These are phyloP conservation scores for Urocynchramus pylzowi DNA, from an alignment of 2,113 vertebrate genomes.

Conservation along the genomic window DNA sequence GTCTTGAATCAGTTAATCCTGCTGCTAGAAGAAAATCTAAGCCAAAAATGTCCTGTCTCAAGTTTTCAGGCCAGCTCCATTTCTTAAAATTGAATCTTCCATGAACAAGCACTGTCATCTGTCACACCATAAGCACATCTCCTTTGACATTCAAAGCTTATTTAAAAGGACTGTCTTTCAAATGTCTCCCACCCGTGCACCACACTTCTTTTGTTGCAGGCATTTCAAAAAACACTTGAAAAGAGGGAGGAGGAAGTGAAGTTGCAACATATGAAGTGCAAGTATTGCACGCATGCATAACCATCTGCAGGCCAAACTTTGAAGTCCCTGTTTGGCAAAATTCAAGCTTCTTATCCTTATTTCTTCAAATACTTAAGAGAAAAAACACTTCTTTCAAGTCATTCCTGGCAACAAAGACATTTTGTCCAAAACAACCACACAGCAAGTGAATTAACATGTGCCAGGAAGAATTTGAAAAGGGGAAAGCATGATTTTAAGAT, in stretches of 20 bases:
- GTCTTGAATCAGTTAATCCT: background rate
- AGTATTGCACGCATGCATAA: background rate
- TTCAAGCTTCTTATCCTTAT: background rate
- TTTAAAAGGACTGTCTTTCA: background rate
- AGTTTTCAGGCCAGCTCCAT: background rate
- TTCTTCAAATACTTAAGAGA: background rate
- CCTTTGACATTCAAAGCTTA: background rate
- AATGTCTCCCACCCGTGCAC: background rate
- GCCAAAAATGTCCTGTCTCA: background rate
- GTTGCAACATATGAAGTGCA: background rate
- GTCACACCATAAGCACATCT: background rate
- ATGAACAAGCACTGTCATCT: background rate
- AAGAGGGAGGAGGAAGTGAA: background rate
- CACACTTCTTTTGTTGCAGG: background rate
- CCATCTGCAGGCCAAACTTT: conserved; percentile 23
- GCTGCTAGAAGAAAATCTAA: background rate
- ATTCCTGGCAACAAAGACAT: background rate
- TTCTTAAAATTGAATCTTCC: background rate
- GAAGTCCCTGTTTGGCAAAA: background rate
- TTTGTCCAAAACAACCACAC: background rate
- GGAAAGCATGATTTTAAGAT: background rate
- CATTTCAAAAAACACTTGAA: background rate
- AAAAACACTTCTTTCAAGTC: background rate
- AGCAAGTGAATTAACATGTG: background rate
- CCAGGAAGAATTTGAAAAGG: background rate